Evolutionary conservation across 2,888 invertebrate species (phyloP).

Genomic region (Phrixothrix hirtus): DNA sequence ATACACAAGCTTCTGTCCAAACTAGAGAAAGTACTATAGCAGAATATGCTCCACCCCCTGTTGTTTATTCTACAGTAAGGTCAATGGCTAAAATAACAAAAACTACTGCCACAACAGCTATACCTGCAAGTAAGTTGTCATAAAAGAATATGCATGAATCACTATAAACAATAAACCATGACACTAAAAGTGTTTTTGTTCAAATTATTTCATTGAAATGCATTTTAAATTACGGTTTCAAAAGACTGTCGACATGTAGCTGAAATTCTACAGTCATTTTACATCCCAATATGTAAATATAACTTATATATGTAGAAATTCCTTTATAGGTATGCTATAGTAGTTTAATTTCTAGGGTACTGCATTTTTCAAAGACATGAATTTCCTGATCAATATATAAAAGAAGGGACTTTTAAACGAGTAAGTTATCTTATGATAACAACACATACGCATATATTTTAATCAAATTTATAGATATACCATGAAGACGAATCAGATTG

Average conservation of each 20-base stretch:
- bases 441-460: neutral
- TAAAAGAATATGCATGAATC: too few species aligned
- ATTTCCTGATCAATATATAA: conserved; percentile 81
- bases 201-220: too few species aligned
- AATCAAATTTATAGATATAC: conserved; percentile 65
- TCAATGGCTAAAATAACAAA: conserved; percentile 62
- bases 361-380: conserved; percentile 84
- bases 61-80: conserved; percentile 54
- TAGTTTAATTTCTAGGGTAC: conserved; percentile 65
- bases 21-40: conserved; percentile 56
- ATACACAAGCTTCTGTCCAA: conserved; percentile 50
- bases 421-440: conserved; percentile 61
- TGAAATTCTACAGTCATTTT: too few species aligned
- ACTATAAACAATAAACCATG: too few species aligned
- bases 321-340: too few species aligned
- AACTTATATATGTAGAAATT: too few species aligned
- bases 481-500: conserved; percentile 86
- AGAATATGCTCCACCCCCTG: conserved; percentile 55
- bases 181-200: too few species aligned
- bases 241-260: too few species aligned
- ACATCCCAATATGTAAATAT: too few species aligned
- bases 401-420: conserved; percentile 83
- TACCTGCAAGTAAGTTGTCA: conserved; percentile 64
- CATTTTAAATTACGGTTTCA: too few species aligned
- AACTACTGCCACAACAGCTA: conserved; percentile 64